Conservation (phyloP, 2,888 invertebrate genomes). For the Beris morrisii region DNA sequence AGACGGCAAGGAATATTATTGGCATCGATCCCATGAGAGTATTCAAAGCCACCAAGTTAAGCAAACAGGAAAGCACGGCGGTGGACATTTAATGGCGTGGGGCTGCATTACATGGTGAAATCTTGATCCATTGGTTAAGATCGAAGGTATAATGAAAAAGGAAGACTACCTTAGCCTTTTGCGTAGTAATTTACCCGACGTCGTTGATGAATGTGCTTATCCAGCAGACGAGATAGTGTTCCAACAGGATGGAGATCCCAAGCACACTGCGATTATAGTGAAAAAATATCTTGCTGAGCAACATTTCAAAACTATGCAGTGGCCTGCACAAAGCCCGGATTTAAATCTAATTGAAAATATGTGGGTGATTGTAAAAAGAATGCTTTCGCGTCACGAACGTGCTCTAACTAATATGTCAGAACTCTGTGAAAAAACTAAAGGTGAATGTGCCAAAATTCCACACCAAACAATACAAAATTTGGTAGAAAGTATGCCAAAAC, state of each 20-base stretch:
- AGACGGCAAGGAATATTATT: constrained; percentile 30
- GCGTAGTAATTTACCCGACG: constrained; percentile 9
- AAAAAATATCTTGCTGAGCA: constrained; percentile 4
- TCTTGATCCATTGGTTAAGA: constrained; percentile 8
- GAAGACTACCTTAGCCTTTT: constrained; percentile 16
- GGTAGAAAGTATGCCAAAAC: constrained; percentile 12
- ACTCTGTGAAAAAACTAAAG: no score
- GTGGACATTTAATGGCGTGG: constrained; percentile 14
- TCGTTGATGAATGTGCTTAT: constrained; percentile 15
- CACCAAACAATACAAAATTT: background rate
- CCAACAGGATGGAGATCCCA: constrained; percentile 11
- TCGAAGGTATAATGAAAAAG: constrained; percentile 19
- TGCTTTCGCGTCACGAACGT: no score
- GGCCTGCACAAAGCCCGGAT: constrained; percentile 11
- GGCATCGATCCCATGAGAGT: constrained; percentile 3
- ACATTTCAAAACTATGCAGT: constrained; percentile 2
- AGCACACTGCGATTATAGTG: constrained; percentile 14
- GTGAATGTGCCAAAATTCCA: no score
- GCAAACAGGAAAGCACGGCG: constrained; percentile 14
- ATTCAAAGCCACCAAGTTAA: constrained; percentile 23
- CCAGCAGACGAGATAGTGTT: constrained; percentile 12
- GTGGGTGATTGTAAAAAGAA: background rate
- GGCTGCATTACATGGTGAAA: constrained; percentile 20
- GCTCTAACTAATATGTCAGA: no score
- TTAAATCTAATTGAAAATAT: constrained; percentile 6